These are phyloP conservation scores for Varanus komodoensis DNA, from an alignment of 2,113 vertebrate species.

Conservation along the genomic window DNA sequence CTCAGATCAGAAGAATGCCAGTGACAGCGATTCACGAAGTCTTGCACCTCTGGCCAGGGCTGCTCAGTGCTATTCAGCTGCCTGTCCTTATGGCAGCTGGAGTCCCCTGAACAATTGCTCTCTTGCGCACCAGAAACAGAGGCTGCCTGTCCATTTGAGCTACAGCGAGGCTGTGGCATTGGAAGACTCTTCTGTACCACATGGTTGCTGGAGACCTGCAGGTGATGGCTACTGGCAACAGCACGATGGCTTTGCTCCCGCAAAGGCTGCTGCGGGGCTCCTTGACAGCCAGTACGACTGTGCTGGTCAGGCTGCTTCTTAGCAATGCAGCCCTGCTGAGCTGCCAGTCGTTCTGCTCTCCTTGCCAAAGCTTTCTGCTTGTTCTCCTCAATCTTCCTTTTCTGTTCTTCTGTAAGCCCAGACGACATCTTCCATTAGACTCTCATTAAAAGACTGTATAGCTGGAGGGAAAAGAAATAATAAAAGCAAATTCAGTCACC, in stretches of 20 bases:
- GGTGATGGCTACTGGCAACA: conserved; percentile 12
- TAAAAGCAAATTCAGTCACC: not conserved
- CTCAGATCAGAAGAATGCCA: conserved; percentile 16
- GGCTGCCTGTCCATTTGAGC: conserved; percentile 51
- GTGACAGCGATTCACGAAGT: conserved; percentile 35
- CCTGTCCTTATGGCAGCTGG: not conserved
- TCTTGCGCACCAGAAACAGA: conserved; percentile 33
- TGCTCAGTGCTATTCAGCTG: conserved; percentile 43
- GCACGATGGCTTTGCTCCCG: conserved; percentile 39
- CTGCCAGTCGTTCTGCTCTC: conserved; percentile 87
- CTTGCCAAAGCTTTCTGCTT: conserved; percentile 87
- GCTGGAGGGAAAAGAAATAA: not conserved
- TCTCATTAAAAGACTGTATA: not conserved
- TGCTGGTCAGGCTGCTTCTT: conserved; percentile 14
- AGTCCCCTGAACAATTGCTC: conserved; percentile 47
- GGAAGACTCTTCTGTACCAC: conserved; percentile 38
- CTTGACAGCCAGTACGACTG: not conserved
- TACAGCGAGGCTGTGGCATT: conserved; percentile 42
- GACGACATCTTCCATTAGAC: conserved; percentile 82
- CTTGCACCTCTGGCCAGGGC: not conserved
- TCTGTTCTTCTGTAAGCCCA: conserved; percentile 89
- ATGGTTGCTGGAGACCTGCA: not conserved
- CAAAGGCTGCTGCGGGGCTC: not conserved
- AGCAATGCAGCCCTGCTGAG: not conserved
- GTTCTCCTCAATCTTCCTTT: conserved; percentile 91